Conservation (phyloP, 2,113 vertebrate species). For the Asarcornis scutulata region DNA sequence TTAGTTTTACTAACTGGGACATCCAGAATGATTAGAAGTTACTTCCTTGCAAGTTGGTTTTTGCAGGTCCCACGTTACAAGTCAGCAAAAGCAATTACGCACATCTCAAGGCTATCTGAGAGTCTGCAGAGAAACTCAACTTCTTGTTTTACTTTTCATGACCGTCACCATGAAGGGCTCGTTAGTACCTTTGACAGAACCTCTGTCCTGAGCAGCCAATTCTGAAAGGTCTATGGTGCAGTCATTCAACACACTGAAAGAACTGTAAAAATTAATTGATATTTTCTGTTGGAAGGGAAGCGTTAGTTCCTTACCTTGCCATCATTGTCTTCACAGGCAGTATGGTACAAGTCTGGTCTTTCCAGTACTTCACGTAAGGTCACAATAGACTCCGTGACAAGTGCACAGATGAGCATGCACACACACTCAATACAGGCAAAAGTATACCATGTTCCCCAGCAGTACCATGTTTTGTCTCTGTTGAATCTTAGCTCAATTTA, state of each 20-base stretch:
- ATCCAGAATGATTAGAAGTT: not conserved
- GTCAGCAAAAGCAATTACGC: not conserved
- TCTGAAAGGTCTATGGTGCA: not conserved
- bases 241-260: not conserved
- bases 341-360: fast-evolving
- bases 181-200: not conserved
- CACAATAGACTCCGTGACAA: fast-evolving
- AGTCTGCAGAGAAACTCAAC: not conserved
- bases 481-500: not conserved
- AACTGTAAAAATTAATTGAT: not conserved
- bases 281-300: not conserved
- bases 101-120: no score
- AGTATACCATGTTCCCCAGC: not conserved
- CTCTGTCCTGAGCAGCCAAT: not conserved
- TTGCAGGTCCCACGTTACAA: not conserved
- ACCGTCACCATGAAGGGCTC: not conserved
- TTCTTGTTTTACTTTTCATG: fast-evolving
- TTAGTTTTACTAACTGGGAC: constrained; percentile 44
- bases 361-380: not conserved
- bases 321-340: not conserved
- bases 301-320: not conserved
- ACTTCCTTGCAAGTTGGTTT: not conserved
- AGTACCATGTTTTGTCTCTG: not conserved
- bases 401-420: not conserved
- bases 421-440: not conserved